Evolutionary conservation across 1,140 invertebrate species (phyloP), one percentile per base, ranked within the genome.

Genomic region (Heliothis subflexa): DNA sequence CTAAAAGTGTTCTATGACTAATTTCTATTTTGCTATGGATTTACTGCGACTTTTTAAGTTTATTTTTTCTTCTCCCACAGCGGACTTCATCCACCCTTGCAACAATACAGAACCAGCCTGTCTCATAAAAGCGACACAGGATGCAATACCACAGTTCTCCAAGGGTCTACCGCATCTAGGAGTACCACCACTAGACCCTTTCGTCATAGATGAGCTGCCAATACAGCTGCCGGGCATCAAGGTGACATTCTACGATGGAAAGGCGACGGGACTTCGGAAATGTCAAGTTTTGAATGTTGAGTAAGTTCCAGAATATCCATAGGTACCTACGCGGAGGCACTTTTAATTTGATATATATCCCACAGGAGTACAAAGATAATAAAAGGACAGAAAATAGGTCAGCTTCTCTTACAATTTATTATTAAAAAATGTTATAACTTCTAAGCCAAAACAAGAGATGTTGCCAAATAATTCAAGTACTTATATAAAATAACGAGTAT

Each of bases 151-250:
- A 12, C 89, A 92, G 1, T 94, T 93, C 71, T 82, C 90, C 2
- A 93, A 92, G 79, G 93, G 93, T 28, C 55, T 94, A 10, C 93
- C 92, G 0, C 13, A 86, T 0, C 85, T 94, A 3, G 92, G 91
- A 47, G 92, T 94, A 14, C 91, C 91, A 21, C 70, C 92, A 1
- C 66, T 94, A 61, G 93, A 94, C 59, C 93, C 93, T 0, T 94
- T 94, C 59, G 50, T 93, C 25, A 93, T 94, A 18, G 91, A 94
- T 11, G 87, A 93, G 59, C 83, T 94, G 28, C 93, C 93, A 5
- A 94, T 94, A 21, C 93, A 94, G 52, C 81, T 94, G 16, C 93
- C 93, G 0, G 93, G 93, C 5, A 90, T 94, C 68, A 94, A 91
- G 55, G 93, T 94, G 55, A 94, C 93, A 1, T 94, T 94, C 59